Conservation (phyloP, 2,113 vertebrate species). For the Pomatostomus ruficeps region DNA sequence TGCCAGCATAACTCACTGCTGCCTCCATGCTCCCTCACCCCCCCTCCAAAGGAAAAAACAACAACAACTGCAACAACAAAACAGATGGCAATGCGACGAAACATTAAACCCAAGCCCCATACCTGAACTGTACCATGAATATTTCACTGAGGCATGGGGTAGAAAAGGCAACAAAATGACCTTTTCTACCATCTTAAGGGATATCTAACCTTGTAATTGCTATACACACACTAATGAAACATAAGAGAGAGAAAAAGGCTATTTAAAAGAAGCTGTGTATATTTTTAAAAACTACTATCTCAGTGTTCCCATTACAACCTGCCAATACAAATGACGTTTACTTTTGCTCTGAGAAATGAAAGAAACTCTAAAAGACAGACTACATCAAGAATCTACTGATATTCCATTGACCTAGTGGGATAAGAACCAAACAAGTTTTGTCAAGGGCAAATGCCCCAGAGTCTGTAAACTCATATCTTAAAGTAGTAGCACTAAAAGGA, state of each 20-base stretch:
- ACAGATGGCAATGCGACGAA: constrained; percentile 8
- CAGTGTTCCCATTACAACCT: constrained; percentile 31
- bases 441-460: constrained; percentile 49
- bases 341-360: constrained; percentile 43
- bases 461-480: constrained; percentile 31
- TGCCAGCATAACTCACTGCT: neutral
- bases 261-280: neutral
- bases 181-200: constrained; percentile 7
- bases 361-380: constrained; percentile 25
- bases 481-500: neutral
- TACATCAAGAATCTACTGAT: constrained; percentile 57
- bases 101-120: constrained; percentile 43
- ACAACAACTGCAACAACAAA: neutral
- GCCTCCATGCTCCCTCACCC: neutral
- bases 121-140: constrained; percentile 4
- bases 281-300: constrained; percentile 32
- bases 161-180: constrained; percentile 4
- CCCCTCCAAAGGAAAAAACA: neutral
- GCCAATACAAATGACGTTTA: constrained; percentile 54
- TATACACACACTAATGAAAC: neutral
- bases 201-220: neutral
- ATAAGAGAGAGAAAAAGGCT: neutral
- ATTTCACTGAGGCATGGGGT: constrained; percentile 17
- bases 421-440: constrained; percentile 39
- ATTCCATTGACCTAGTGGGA: constrained; percentile 46